Base-by-base conservation (phyloP, 1,140 invertebrate genomes). In the Drosophila bocki region DNA sequence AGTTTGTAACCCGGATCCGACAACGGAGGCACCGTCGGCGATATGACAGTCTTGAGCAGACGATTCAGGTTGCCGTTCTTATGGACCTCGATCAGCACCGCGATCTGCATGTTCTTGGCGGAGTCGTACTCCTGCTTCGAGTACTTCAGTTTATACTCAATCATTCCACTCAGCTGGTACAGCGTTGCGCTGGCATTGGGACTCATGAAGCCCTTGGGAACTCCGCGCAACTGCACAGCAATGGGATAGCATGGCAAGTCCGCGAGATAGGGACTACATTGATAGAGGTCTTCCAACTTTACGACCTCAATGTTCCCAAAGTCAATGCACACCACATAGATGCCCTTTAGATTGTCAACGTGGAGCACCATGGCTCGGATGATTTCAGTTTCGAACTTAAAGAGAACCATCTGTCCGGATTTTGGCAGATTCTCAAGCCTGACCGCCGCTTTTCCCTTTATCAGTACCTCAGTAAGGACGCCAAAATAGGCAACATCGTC, bases 291-390 rank as follows among this genome's bases (percentile, higher is more conserved):
- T 2, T 77, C 58, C 7, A 91, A 12, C 7, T 54, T 33, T 32
- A 69, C 58, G 11, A 78, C 37, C 47, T 91, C 91, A 19, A 92
- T 50, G 54, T 77, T 92, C 1, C 91, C 91, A 56, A 58, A 92
- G 44, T 92, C 91, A 1, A 92, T 67, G 47, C 75, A 91, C 13
- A 84, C 75, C 17, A 92, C 62, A 56, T 76, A 83, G 9, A 92
- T 87, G 29, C 48, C 53, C 0, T 75, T 29, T 0, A 56, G 42
- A 62, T 90, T 50, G 4, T 82, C 78, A 8, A 69, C 54, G 51
- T 84, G 78, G 0, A 92, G 59, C 11, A 92, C 78, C 60, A 92
- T 63, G 35, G 91, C 91, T 3, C 91, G 81, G 7, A 63, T 41
- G 17, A 68, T 75, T 48, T 81, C 62, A 5, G 48, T 26, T 11